Conservation (phyloP, 2,888 invertebrate species). For the Augochlorella aurata region DNA sequence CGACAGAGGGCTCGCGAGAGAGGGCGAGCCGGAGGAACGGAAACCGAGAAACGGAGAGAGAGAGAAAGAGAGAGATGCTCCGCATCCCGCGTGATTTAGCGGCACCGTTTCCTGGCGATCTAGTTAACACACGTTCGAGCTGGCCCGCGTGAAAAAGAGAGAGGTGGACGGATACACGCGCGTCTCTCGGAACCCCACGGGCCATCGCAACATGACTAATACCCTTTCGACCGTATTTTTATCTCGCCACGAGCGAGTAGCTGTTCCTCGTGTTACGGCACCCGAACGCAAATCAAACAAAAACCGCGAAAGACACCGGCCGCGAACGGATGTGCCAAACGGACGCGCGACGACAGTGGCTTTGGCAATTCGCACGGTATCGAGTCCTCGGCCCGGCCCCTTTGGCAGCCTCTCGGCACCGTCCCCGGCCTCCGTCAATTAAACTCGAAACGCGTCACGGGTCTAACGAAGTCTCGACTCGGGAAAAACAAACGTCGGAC, state of each 20-base stretch:
- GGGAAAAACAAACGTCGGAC: conserved; percentile 28
- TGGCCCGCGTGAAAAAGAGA: conserved; percentile 35
- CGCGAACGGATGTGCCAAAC: conserved; percentile 70
- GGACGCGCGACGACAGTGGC: conserved; percentile 59
- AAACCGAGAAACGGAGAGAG: not conserved
- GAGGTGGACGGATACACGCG: conserved; percentile 49
- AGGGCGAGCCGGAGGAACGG: conserved; percentile 31
- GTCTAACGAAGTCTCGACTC: conserved; percentile 25
- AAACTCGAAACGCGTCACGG: conserved; percentile 25
- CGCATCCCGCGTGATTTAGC: conserved; percentile 73
- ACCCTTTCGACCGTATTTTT: conserved; percentile 74
- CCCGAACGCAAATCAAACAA: conserved; percentile 33
- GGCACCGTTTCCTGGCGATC: conserved; percentile 74
- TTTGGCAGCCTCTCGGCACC: not conserved
- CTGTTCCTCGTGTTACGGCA: conserved; percentile 66
- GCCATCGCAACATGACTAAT: conserved; percentile 73
- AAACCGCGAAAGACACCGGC: conserved; percentile 26
- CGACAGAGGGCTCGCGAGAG: conserved; percentile 32
- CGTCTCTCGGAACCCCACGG: conserved; percentile 49
- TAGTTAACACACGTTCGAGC: conserved; percentile 71
- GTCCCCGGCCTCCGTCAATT: conserved; percentile 22
- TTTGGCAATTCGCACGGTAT: conserved; percentile 40
- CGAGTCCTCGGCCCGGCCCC: not conserved
- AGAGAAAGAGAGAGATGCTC: conserved; percentile 3
- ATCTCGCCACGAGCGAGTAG: conserved; percentile 69